Conservation (phyloP, 2,113 vertebrate species). For the Chroicocephalus ridibundus region DNA sequence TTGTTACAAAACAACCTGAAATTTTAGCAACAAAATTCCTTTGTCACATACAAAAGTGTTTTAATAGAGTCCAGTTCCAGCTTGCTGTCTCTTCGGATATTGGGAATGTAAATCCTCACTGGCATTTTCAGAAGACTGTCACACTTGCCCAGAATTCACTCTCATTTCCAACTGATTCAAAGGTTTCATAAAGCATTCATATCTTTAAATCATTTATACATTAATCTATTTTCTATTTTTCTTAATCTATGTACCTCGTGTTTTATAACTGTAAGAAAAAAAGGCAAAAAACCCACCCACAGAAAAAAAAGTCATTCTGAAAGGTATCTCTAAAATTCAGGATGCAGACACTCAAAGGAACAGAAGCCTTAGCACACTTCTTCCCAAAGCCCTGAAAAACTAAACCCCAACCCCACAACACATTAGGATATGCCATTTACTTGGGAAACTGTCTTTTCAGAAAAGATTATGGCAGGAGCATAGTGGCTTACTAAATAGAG, state of each 20-base stretch:
- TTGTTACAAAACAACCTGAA: not conserved
- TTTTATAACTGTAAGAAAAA: not conserved
- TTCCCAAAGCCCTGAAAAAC: not conserved
- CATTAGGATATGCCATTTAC: not conserved
- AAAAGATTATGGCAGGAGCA: not conserved
- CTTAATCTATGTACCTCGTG: not conserved
- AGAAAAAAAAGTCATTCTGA: not conserved
- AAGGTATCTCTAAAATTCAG: not conserved
- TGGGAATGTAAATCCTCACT: not conserved
- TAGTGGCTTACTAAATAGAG: not conserved
- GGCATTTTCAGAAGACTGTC: not conserved
- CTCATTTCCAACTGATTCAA: not conserved
- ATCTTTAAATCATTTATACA: not conserved
- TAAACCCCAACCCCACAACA: not conserved
- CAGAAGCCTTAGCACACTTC: not conserved
- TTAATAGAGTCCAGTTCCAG: not conserved
- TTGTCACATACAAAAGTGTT: not conserved
- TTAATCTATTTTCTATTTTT: not conserved
- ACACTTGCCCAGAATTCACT: not conserved
- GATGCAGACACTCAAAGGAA: not conserved
- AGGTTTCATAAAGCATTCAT: not conserved
- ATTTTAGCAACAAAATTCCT: not conserved
- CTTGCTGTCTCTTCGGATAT: not conserved
- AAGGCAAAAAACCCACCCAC: not conserved
- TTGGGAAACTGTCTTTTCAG: not conserved